phyloP scores from a whole-genome alignment of 2,113 vertebrate species.

The Brachionichthys hirsutus region DNA sequence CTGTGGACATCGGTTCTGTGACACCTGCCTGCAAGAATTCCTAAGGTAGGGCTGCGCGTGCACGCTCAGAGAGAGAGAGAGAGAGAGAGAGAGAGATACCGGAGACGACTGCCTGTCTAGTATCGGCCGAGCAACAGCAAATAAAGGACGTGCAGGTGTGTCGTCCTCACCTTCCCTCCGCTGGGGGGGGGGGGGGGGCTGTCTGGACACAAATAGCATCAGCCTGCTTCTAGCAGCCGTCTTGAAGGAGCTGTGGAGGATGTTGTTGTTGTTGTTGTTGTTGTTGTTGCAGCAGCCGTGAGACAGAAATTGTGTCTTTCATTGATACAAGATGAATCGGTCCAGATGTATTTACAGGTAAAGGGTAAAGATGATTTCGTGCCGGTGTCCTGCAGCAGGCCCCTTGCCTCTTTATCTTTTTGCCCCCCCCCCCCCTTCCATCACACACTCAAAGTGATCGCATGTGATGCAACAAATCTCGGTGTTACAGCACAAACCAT shows the following conservation, averaged over 20 bases:
- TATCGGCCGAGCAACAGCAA: conserved; percentile 61
- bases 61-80: not conserved
- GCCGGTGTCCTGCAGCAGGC: conserved; percentile 52
- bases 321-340: no score
- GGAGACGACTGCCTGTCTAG: conserved; percentile 41
- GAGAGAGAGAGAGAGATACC: conserved; percentile 13
- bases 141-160: conserved; percentile 65
- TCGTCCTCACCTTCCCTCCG: conserved; percentile 59
- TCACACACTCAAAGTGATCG: not conserved
- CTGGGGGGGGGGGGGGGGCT: no score
- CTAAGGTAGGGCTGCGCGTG: conserved; percentile 73
- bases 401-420: conserved; percentile 54
- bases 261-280: not conserved
- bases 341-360: not conserved
- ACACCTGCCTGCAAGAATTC: conserved; percentile 97
- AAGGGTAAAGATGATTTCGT: conserved; percentile 3
- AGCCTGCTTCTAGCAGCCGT: no score
- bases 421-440: conserved; percentile 28
- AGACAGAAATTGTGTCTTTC: not conserved
- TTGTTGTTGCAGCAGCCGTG: not conserved
- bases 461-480: not conserved
- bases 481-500: not conserved
- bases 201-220: no score
- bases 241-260: not conserved
- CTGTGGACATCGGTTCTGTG: conserved; percentile 97